Evolutionary conservation across 2,888 invertebrate genomes (phyloP).

Genomic region (Dascillus cervinus): DNA sequence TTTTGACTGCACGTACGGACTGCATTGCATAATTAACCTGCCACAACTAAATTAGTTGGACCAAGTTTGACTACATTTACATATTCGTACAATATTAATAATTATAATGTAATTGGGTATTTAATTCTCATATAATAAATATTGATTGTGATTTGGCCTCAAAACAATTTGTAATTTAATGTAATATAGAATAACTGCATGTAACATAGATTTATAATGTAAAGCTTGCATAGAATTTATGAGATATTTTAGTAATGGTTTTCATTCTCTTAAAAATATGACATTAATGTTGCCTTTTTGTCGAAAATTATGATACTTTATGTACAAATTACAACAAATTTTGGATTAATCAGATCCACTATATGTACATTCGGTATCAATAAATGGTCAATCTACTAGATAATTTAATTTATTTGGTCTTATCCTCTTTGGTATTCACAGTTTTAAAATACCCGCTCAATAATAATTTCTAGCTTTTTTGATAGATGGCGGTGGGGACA

Average conservation of each 20-base stretch:
- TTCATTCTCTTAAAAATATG: conserved; percentile 30
- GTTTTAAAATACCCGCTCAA: too few relatives aligned
- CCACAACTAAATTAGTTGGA: conserved; percentile 37
- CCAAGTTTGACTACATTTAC: conserved; percentile 30
- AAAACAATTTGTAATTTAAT: conserved; percentile 36
- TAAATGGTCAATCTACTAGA: conserved; percentile 24
- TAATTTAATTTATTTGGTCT: too few relatives aligned
- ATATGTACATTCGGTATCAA: conserved; percentile 27
- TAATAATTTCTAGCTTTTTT: too few relatives aligned
- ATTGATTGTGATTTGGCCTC: conserved; percentile 37
- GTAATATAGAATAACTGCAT: conserved; percentile 36
- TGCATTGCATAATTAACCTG: conserved; percentile 30
- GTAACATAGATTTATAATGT: conserved; percentile 34
- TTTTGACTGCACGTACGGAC: conserved; percentile 32
- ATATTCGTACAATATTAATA: conserved; percentile 32
- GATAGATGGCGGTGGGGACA: too few relatives aligned
- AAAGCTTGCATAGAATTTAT: conserved; percentile 39
- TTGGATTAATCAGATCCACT: too few relatives aligned
- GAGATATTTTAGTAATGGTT: conserved; percentile 39
- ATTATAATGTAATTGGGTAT: conserved; percentile 19
- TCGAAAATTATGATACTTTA: conserved; percentile 22
- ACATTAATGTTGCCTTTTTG: conserved; percentile 41
- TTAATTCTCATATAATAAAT: conserved; percentile 21
- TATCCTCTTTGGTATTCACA: too few relatives aligned
- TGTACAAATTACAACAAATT: conserved; percentile 12